Evolutionary conservation across 2,113 vertebrate species (phyloP).

Genomic region (Theropithecus gelada): DNA sequence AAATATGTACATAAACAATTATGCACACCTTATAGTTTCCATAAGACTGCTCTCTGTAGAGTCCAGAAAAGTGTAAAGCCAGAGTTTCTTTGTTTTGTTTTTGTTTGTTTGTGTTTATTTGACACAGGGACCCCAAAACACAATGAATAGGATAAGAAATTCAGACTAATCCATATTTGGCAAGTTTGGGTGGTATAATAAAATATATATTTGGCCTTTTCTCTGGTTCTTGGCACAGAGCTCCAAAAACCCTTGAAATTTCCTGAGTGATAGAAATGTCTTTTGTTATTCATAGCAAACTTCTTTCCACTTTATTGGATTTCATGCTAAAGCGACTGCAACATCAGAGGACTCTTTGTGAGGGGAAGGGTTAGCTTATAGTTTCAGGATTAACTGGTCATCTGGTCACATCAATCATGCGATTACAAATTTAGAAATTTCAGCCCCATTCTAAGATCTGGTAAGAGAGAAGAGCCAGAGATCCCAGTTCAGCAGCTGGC

Average conservation of each 20-base stretch:
- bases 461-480: neutral
- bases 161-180: neutral
- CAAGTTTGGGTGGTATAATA: neutral
- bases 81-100: neutral
- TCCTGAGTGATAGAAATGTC: neutral
- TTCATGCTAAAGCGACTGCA: neutral
- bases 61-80: neutral
- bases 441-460: fast-evolving
- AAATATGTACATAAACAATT: neutral
- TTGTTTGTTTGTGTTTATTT: neutral
- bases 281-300: neutral
- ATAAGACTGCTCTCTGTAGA: neutral
- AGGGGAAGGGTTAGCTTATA: neutral
- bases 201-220: neutral
- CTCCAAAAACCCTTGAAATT: neutral
- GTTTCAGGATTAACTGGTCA: neutral
- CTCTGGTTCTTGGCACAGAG: neutral
- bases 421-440: neutral
- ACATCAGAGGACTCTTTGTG: neutral
- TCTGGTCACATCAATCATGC: neutral
- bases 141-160: neutral
- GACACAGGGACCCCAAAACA: neutral
- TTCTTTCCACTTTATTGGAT: neutral
- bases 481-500: neutral
- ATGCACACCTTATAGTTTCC: neutral